These are phyloP conservation scores for Acromyrmex heyeri DNA, from an alignment of 1,140 invertebrate species.

Conservation along the genomic window DNA sequence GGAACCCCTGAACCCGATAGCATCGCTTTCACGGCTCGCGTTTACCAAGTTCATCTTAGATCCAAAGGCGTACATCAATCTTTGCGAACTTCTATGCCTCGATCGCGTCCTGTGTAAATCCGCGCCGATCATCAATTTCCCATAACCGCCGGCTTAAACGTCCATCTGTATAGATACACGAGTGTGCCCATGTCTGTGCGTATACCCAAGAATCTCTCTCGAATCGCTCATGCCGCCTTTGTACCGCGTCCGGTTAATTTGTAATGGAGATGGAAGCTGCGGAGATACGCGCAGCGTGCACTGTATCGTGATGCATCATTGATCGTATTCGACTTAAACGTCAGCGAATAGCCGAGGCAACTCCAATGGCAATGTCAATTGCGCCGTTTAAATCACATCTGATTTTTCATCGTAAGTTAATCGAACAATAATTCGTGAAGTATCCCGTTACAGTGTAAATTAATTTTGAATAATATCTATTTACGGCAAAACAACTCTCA, in stretches of 20 bases:
- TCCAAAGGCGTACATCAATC: slow-evolving; percentile 39
- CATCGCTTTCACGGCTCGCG: slow-evolving; percentile 22
- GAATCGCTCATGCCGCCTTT: slow-evolving; percentile 19
- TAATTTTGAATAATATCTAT: background rate
- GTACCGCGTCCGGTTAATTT: slow-evolving; percentile 28
- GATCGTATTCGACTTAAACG: slow-evolving; percentile 20
- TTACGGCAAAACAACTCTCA: background rate
- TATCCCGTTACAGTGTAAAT: background rate
- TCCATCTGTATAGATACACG: slow-evolving; percentile 34
- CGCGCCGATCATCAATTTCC: slow-evolving; percentile 67
- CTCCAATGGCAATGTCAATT: background rate
- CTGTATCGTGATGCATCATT: slow-evolving; percentile 26
- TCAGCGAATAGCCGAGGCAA: background rate
- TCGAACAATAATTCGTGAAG: background rate
- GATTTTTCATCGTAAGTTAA: slow-evolving; percentile 1
- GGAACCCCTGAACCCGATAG: background rate
- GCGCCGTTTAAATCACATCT: slow-evolving; percentile 20
- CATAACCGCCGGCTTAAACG: slow-evolving; percentile 44
- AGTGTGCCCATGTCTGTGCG: background rate
- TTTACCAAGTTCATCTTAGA: background rate
- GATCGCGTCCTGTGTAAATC: slow-evolving; percentile 30
- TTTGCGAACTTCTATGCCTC: slow-evolving; percentile 7
- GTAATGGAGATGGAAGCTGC: slow-evolving; percentile 58
- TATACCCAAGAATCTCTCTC: slow-evolving; percentile 6
- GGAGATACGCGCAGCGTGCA: slow-evolving; percentile 30